Evolutionary conservation across 2,113 vertebrate genomes (phyloP).

Genomic region (Glaucomys volans): DNA sequence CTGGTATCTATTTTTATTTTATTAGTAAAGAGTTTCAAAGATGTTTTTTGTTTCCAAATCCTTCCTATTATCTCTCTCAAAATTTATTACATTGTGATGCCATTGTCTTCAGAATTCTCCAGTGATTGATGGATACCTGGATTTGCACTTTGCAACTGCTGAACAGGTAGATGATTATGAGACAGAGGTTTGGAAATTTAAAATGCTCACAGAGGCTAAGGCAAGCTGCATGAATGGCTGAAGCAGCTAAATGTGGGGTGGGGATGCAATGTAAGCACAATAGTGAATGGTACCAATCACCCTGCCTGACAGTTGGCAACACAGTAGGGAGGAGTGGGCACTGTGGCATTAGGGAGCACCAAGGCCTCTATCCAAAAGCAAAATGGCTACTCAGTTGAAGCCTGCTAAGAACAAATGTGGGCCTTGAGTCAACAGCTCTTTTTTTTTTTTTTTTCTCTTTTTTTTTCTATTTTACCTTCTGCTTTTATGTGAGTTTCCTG

Average conservation of each 20-base stretch:
- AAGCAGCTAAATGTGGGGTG: background rate
- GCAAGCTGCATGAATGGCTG: background rate
- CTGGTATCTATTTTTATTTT: background rate
- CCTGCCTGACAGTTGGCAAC: background rate
- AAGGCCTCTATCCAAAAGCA: background rate
- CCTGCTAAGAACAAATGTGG: background rate
- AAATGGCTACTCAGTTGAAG: background rate
- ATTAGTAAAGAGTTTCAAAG: background rate
- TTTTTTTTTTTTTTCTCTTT: background rate
- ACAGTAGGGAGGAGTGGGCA: background rate
- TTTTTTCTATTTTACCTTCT: background rate
- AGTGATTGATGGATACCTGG: background rate
- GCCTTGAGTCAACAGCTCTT: background rate
- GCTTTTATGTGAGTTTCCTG: background rate
- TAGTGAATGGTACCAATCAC: background rate
- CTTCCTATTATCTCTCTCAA: slow-evolving; percentile 14
- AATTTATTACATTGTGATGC: background rate
- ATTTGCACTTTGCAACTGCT: background rate
- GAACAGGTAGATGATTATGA: background rate
- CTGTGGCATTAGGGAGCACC: background rate
- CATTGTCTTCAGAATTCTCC: background rate
- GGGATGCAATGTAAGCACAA: fast-evolving
- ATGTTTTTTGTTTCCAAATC: background rate
- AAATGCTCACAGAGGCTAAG: background rate
- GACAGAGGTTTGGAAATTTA: background rate